Conservation (phyloP, 2,113 vertebrate species). For the Paralichthys olivaceus region DNA sequence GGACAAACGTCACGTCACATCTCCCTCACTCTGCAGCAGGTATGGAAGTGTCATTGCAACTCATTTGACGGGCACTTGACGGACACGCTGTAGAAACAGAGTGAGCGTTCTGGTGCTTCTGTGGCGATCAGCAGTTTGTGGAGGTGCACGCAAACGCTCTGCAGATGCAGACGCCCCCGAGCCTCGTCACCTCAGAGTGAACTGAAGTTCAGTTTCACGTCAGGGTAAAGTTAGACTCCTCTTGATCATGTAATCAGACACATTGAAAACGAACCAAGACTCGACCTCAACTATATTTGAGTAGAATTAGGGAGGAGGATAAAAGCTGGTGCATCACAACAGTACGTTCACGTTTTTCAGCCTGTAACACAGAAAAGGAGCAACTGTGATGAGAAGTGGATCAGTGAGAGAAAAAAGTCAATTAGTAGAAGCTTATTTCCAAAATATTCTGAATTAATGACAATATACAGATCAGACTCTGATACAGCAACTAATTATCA, state of each 20-base stretch:
- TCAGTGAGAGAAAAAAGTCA: background rate
- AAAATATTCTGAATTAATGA: background rate
- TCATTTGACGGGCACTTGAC: conserved; percentile 52
- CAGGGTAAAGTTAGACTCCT: conserved; percentile 7
- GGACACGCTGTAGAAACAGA: conserved; percentile 32
- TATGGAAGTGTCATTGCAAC: conserved; percentile 43
- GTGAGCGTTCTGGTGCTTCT: conserved; percentile 62
- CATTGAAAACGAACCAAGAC: background rate
- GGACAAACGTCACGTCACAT: conserved; percentile 66
- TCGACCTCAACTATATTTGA: no score
- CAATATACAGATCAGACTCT: background rate
- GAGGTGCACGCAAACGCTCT: conserved; percentile 1
- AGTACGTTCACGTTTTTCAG: background rate
- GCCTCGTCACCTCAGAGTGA: background rate
- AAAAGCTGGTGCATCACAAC: background rate
- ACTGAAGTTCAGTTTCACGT: conserved; percentile 17
- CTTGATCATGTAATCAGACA: background rate
- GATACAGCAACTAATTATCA: no score
- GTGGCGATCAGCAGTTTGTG: conserved; percentile 58
- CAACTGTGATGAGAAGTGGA: background rate
- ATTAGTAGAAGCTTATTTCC: no score
- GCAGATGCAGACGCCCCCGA: background rate
- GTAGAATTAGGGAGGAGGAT: conserved; percentile 13
- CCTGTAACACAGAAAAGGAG: background rate
- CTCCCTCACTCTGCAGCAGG: conserved; percentile 40